Conservation (phyloP, 2,797 vertebrate genomes). For the Philypnodon macrostomus region DNA sequence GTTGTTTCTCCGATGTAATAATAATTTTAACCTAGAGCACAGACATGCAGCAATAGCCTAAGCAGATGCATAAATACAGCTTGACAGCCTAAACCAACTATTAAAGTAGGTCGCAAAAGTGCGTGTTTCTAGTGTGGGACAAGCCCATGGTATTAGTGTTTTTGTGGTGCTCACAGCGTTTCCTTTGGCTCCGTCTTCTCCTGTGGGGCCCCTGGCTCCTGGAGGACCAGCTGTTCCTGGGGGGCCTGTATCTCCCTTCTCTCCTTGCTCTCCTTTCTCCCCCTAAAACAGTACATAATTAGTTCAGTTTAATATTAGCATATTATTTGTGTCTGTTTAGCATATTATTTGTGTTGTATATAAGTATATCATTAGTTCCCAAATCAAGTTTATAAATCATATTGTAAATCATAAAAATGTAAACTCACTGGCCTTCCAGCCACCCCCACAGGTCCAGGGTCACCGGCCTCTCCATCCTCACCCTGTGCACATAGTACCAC, state of each 20-base stretch:
- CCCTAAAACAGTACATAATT: conserved; percentile 72
- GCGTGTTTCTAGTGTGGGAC: no score
- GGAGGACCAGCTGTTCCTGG: conserved; percentile 89
- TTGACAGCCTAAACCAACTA: no score
- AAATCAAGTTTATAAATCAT: neutral
- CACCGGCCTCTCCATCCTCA: conserved; percentile 91
- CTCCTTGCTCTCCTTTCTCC: conserved; percentile 91
- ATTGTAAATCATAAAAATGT: neutral
- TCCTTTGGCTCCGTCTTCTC: conserved; percentile 94
- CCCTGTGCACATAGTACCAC: conserved; percentile 79
- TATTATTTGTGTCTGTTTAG: no score
- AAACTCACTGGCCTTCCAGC: conserved; percentile 83
- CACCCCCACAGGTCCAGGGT: conserved; percentile 87
- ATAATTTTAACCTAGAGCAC: no score
- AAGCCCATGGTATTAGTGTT: neutral
- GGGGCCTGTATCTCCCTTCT: conserved; percentile 92
- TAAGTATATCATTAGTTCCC: no score
- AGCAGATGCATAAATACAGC: no score
- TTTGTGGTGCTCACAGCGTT: conserved; percentile 81
- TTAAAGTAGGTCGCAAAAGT: no score
- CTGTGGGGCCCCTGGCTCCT: conserved; percentile 86
- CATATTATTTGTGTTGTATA: no score
- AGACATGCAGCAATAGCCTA: no score
- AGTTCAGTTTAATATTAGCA: neutral
- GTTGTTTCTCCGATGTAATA: no score